Evolutionary conservation across 2,113 vertebrate genomes (phyloP), one percentile per base, ranked within the genome.

Genomic region (Ellobius talpinus): DNA sequence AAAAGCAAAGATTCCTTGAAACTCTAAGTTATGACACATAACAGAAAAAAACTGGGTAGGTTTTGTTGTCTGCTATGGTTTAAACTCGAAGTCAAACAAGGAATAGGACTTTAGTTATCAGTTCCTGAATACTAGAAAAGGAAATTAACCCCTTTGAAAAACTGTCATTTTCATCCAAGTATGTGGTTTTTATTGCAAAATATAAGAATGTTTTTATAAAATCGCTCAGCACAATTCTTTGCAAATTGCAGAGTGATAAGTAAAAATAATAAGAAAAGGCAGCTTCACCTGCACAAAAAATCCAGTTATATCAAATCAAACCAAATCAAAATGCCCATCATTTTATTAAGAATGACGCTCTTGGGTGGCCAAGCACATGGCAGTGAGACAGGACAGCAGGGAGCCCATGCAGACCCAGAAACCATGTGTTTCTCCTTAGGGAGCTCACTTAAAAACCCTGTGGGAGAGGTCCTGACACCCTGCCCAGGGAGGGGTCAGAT

Each of bases 31-130:
- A 86, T 89, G 84, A 93, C 95, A 95, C 7, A 29, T 36, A 14
- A 31, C 76, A 93, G 96, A 92, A 74, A 96, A 97, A 97, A 79
- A 77, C 7, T 65, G 4, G 1, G 36, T 72, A 52, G n/a, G n/a
- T 93, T 97, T 97, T 97, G 94, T 97, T 97, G 97, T 97, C 96
- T 95, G 84, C 66, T 84, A 45, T 52, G 72, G 65, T 95, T 96
- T 94, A 84, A 95, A 94, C 82, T 96, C 93, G 63, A 5, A 65
- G 95, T 47, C 55, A 88, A 63, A 93, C 55, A 84, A 68, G 31
- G 97, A 97, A 92, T 81, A 90, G 63, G 68, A 89, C 70, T 52
- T 97, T 58, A 89, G 21, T 68, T 70, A 76, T 72, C 78, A 91
- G 8, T 87, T 55, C n/a, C 84, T 95, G 50, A 96, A 77, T 90